Base-by-base conservation (phyloP, 2,113 vertebrate species). In the Lethenteron reissneri region DNA sequence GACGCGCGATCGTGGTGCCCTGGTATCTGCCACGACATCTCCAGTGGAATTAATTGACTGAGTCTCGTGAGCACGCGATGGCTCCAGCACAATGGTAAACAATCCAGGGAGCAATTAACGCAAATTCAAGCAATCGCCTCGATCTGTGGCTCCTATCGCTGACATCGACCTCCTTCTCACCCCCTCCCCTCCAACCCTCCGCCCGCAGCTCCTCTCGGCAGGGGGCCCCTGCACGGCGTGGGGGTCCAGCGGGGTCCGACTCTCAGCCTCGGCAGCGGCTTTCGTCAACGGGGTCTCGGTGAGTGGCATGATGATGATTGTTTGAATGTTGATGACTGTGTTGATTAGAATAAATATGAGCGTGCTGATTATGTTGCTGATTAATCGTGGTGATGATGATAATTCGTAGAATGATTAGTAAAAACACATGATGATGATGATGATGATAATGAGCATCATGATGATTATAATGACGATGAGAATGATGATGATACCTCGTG, bases 241-340 rank as follows among this genome's bases (percentile, higher is more conserved):
- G 90, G 92, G 86, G 10, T 81, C 74, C 75, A 74, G 82, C 12
- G 78, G 81, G 14, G 71, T 82, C 14, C 79, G 71, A 58, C 82
- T 90, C 12, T 85, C 89, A 59, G 82, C 89, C 19, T 73, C 83
- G 17, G 87, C 83, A 10, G 86, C 92, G 73, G 87, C 91, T 58
- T 90, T 95, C 74, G 85, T 90, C 74, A 94, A 95, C 1, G 88
- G 89, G 70, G 81, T 95, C 10, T 90, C 88, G 73, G 91, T 95
- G 86, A 85, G 88, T 74, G 41, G 41, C 41, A 41, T 41, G 41
- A 41, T 41, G 6, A 41, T 41, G 41, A 41, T 41, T 41, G 7
- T 41, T 41, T 7, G 41, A 41, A 6, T 6, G 6, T 41, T 41
- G 41, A 41, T 41, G 41, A 41, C 41, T 41, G 41, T 41, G 41